Conservation (phyloP, 2,888 invertebrate genomes). For the Poecilus cupreus region DNA sequence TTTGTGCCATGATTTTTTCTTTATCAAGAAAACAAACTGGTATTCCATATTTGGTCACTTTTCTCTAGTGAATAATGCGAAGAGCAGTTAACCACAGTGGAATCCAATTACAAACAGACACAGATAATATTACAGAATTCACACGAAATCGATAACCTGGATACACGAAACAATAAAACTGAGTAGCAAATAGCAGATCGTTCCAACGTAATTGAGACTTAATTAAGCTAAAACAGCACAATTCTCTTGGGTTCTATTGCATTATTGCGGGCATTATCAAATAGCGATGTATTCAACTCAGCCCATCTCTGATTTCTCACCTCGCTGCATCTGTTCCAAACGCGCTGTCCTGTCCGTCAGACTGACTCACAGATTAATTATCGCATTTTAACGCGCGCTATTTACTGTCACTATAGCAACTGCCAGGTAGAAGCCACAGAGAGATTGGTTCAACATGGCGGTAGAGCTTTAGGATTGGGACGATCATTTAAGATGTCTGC, state of each 20-base stretch:
- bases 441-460: too few species aligned
- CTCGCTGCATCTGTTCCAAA: neutral
- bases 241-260: neutral
- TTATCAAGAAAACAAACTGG: too few species aligned
- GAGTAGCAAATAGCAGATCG: neutral
- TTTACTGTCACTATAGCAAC: slow-evolving; percentile 10
- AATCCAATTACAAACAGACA: neutral
- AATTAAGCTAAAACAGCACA: slow-evolving; percentile 5
- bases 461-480: too few species aligned
- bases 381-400: neutral
- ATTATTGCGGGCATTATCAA: neutral
- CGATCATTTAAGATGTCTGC: too few species aligned
- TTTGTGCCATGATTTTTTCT: too few species aligned
- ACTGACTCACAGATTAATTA: neutral
- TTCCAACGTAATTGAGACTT: neutral
- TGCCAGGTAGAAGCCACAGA: too few species aligned
- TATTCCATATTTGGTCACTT: too few species aligned
- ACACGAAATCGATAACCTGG: neutral
- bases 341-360: neutral
- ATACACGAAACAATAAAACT: neutral
- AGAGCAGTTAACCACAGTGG: neutral
- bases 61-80: too few species aligned
- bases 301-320: neutral
- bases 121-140: neutral
- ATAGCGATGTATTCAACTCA: neutral